These are phyloP conservation scores for Schizaphis graminum DNA, from an alignment of 2,888 invertebrate species.

Conservation along the genomic window DNA sequence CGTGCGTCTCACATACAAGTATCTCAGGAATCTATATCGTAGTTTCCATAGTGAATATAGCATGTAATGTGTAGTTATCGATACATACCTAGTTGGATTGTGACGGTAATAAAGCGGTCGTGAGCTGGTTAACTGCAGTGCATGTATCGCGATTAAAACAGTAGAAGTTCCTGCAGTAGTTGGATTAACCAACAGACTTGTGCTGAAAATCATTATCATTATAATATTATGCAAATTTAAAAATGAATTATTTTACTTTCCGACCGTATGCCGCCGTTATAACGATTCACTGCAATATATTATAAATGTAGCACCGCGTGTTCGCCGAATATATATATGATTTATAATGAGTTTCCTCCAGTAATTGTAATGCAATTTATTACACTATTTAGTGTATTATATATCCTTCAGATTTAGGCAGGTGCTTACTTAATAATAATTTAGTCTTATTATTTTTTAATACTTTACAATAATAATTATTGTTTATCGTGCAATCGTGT, in stretches of 20 bases:
- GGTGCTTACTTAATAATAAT: not conserved
- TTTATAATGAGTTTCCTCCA: not conserved
- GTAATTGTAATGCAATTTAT: not conserved
- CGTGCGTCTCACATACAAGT: not conserved
- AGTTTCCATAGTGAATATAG: not conserved
- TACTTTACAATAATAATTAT: not conserved
- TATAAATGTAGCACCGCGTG: not conserved
- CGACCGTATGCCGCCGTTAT: not conserved
- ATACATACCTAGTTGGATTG: not conserved
- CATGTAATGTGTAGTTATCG: not conserved
- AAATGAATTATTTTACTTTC: conserved; percentile 14
- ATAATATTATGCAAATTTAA: conserved; percentile 9
- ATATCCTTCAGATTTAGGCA: not conserved
- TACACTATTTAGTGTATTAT: not conserved
- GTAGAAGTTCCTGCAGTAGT: not conserved
- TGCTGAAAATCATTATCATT: not conserved
- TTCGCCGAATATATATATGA: not conserved
- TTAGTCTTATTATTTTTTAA: not conserved
- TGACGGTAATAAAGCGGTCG: not conserved
- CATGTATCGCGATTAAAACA: not conserved
- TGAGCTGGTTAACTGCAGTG: not conserved
- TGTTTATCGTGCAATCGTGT: not conserved
- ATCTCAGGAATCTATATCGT: not conserved
- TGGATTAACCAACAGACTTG: not conserved
- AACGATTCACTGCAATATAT: not conserved